phyloP scores from a whole-genome alignment of 2,888 invertebrate genomes.

The Plagodis dolabraria region DNA sequence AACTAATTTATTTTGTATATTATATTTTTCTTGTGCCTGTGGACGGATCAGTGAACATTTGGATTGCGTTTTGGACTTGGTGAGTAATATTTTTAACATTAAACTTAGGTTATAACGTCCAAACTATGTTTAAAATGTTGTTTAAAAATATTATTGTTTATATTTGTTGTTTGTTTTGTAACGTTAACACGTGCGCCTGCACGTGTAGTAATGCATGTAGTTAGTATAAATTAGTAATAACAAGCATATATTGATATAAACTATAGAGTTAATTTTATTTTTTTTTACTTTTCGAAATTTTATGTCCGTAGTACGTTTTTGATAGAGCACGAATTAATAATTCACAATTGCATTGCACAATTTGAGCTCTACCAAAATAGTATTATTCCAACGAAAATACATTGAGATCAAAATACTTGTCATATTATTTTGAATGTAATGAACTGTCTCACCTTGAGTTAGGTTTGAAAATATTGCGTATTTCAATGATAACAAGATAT shows the following conservation, averaged over 20 bases:
- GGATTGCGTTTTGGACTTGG: conserved; percentile 81
- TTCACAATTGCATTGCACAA: not conserved
- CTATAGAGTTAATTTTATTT: not conserved
- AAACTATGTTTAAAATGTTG: conserved; percentile 9
- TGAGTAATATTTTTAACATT: conserved; percentile 49
- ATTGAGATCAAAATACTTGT: no score
- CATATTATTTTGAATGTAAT: not conserved
- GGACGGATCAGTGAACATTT: conserved; percentile 73
- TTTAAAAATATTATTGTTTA: conserved; percentile 24
- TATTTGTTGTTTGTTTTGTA: conserved; percentile 20
- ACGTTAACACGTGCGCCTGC: conserved; percentile 20
- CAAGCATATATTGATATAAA: not conserved
- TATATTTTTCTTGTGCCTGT: conserved; percentile 55
- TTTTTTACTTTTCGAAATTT: conserved; percentile 3
- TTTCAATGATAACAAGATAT: conserved; percentile 19
- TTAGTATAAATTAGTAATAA: not conserved
- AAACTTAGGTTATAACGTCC: conserved; percentile 2
- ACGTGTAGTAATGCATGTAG: conserved; percentile 3
- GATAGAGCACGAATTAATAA: conserved; percentile 8
- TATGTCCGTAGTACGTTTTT: not conserved
- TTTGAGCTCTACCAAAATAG: conserved; percentile 7
- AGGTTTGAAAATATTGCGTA: conserved; percentile 25
- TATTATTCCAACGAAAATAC: no score
- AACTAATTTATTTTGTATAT: conserved; percentile 50
- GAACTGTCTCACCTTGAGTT: conserved; percentile 33